Percentiles rank a stretch among this genome's conserved stretches.
Conservation (phyloP, 2,113 vertebrate genomes). For the Oreotrochilus melanogaster region DNA sequence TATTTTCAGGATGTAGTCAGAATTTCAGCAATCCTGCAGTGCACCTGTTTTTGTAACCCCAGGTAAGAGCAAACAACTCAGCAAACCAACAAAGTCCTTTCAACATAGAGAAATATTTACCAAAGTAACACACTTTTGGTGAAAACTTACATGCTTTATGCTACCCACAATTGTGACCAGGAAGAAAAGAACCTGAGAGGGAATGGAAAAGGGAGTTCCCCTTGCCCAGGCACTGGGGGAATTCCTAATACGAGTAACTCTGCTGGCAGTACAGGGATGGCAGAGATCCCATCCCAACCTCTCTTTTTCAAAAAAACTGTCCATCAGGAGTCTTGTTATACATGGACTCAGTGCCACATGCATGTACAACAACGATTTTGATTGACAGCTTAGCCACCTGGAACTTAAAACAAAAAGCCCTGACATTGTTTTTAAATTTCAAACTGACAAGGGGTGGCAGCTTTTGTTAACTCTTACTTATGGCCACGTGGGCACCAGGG, state of each 20-base stretch:
- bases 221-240: not conserved
- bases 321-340: constrained; percentile 64
- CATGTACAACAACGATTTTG: constrained; percentile 51
- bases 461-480: constrained; percentile 63
- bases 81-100: not conserved
- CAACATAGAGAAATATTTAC: not conserved
- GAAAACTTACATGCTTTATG: not conserved
- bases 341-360: constrained; percentile 24
- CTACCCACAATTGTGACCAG: not conserved
- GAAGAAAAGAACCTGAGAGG: not conserved
- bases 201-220: not conserved
- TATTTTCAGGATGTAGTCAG: not conserved
- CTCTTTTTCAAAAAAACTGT: not conserved
- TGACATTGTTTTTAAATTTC: constrained; percentile 50
- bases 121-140: not conserved
- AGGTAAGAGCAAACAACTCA: not conserved
- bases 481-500: not conserved
- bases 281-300: not conserved
- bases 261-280: not conserved
- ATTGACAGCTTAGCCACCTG: constrained; percentile 62
- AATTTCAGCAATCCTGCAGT: not conserved
- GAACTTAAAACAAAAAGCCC: constrained; percentile 39
- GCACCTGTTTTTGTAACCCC: not conserved
- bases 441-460: constrained; percentile 48
- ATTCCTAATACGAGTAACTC: not conserved